Conservation (phyloP, 2,888 invertebrate species). For the Lamproptera curius region DNA sequence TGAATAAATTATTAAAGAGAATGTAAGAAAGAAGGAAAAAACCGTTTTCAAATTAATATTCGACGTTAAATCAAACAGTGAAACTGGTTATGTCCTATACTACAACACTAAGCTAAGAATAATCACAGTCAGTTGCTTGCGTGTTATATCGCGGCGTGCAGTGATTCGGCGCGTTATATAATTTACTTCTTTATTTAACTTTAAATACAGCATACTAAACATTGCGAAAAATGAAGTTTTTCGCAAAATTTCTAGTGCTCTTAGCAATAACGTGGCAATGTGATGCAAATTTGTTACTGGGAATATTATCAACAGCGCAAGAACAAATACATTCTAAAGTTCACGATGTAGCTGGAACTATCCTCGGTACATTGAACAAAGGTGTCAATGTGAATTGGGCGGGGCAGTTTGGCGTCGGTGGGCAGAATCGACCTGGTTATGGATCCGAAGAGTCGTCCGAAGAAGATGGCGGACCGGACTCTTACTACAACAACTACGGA, state of each 20-base stretch:
- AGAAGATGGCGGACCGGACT: constrained; percentile 37
- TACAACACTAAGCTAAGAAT: constrained; percentile 18
- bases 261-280: constrained; percentile 33
- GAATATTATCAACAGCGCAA: constrained; percentile 37
- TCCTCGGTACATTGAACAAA: constrained; percentile 38
- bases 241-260: constrained; percentile 31
- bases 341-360: constrained; percentile 40
- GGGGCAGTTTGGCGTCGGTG: constrained; percentile 31
- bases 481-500: constrained; percentile 31
- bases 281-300: constrained; percentile 29
- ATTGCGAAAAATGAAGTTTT: constrained; percentile 22
- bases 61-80: constrained; percentile 15
- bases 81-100: constrained; percentile 26
- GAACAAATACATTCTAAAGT: constrained; percentile 35
- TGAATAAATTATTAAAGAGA: neutral
- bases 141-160: constrained; percentile 8
- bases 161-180: constrained; percentile 4
- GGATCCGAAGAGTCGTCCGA: constrained; percentile 28
- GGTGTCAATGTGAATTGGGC: constrained; percentile 37
- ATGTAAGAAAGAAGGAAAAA: constrained; percentile 1
- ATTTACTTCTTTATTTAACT: neutral
- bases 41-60: constrained; percentile 5
- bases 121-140: constrained; percentile 19
- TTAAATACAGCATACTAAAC: neutral
- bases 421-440: constrained; percentile 25